phyloP scores from a whole-genome alignment of 2,888 invertebrate species.

The Carcina quercana region DNA sequence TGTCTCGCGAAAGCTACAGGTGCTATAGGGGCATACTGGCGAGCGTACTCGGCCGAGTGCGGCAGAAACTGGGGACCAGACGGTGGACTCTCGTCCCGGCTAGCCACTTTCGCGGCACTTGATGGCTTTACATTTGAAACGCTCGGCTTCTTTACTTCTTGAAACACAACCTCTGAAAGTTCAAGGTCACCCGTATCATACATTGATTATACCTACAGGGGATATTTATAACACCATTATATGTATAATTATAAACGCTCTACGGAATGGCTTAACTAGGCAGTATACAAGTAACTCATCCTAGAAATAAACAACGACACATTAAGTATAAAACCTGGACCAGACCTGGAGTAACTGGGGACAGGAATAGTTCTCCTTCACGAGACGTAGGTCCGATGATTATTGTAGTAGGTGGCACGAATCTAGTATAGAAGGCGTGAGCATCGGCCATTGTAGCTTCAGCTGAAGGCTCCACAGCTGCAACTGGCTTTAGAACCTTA shows the following conservation, averaged over 20 bases:
- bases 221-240: too few species aligned
- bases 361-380: slow-evolving; percentile 20
- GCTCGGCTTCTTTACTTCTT: too few species aligned
- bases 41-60: slow-evolving; percentile 27
- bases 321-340: too few species aligned
- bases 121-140: too few species aligned
- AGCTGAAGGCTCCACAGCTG: slow-evolving; percentile 34
- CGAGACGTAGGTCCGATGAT: slow-evolving; percentile 13
- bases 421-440: slow-evolving; percentile 40
- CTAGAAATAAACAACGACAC: too few species aligned
- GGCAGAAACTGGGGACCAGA: slow-evolving; percentile 48
- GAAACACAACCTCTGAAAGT: too few species aligned
- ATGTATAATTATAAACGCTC: too few species aligned
- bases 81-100: slow-evolving; percentile 56
- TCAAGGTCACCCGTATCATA: too few species aligned
- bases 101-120: slow-evolving; percentile 18
- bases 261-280: too few species aligned
- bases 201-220: too few species aligned
- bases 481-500: too few species aligned
- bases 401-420: slow-evolving; percentile 41
- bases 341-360: slow-evolving; percentile 20
- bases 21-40: slow-evolving; percentile 54
- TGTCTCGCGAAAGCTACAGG: slow-evolving; percentile 46
- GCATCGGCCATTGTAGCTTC: slow-evolving; percentile 16
- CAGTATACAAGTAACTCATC: too few species aligned